Conservation (phyloP, 2,113 vertebrate species). For the Thamnophis sirtalis region DNA sequence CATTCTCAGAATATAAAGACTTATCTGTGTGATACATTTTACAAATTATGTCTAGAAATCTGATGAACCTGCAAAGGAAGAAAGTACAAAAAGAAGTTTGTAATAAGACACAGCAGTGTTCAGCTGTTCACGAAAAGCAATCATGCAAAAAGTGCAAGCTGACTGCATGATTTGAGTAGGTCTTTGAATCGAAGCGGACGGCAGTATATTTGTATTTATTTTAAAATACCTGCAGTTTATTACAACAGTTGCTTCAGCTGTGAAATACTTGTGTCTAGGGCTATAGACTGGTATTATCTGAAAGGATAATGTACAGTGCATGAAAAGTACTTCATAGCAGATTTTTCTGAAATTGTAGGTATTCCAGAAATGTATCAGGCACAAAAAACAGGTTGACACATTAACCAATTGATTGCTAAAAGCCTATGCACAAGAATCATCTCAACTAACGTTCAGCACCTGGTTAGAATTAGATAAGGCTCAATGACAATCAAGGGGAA, state of each 20-base stretch:
- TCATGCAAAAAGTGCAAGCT: neutral
- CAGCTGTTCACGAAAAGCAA: neutral
- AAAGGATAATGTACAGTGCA: neutral
- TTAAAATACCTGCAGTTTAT: neutral
- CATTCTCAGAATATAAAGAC: neutral
- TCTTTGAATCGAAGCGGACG: neutral
- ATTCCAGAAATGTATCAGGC: neutral
- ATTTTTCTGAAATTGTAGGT: neutral
- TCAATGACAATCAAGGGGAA: neutral
- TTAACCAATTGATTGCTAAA: neutral
- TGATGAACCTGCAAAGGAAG: neutral
- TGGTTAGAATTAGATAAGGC: neutral
- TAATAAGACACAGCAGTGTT: neutral
- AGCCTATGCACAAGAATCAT: neutral
- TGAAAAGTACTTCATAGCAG: neutral
- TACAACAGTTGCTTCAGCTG: neutral
- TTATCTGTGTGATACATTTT: neutral
- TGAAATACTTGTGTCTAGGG: neutral
- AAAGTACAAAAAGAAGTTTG: neutral
- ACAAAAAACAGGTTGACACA: neutral
- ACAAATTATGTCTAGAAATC: neutral
- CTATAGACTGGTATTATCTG: neutral
- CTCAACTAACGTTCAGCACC: neutral
- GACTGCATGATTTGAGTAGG: neutral
- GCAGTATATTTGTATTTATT: neutral